These are phyloP conservation scores for Gnathonemus echidnorhynchus DNA, from an alignment of 2,113 vertebrate genomes.

Conservation along the genomic window DNA sequence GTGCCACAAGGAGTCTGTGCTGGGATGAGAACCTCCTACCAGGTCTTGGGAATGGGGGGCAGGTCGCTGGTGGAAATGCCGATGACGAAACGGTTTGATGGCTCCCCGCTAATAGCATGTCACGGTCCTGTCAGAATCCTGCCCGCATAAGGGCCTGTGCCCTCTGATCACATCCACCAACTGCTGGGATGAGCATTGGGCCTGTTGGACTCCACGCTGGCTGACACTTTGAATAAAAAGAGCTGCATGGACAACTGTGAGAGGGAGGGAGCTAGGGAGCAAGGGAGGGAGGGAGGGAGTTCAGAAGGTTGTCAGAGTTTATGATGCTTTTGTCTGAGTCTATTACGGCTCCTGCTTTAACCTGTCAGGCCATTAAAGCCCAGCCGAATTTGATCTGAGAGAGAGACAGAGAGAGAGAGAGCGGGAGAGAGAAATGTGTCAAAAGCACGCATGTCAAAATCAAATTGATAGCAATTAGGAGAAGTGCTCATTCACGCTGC, in stretches of 20 bases:
- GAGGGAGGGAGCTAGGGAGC: background rate
- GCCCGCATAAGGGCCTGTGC: background rate
- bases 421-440: constrained; percentile 1
- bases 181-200: background rate
- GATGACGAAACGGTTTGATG: background rate
- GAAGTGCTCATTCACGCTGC: background rate
- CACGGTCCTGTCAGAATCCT: background rate
- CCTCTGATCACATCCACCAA: background rate
- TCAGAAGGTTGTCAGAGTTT: constrained; percentile 3
- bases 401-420: background rate
- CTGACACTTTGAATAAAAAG: background rate
- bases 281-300: background rate
- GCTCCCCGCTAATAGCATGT: background rate
- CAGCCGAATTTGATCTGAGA: constrained; percentile 2
- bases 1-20: background rate
- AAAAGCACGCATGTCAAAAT: background rate
- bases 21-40: background rate
- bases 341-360: constrained; percentile 1
- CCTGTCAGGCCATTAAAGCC: background rate
- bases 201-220: background rate
- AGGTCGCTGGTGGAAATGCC: background rate
- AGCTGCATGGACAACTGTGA: background rate
- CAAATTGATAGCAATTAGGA: constrained; percentile 18
- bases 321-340: constrained; percentile 13
- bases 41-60: background rate